Evolutionary conservation across 2,113 vertebrate species (phyloP).

Genomic region (Campylomormyrus tamandua): DNA sequence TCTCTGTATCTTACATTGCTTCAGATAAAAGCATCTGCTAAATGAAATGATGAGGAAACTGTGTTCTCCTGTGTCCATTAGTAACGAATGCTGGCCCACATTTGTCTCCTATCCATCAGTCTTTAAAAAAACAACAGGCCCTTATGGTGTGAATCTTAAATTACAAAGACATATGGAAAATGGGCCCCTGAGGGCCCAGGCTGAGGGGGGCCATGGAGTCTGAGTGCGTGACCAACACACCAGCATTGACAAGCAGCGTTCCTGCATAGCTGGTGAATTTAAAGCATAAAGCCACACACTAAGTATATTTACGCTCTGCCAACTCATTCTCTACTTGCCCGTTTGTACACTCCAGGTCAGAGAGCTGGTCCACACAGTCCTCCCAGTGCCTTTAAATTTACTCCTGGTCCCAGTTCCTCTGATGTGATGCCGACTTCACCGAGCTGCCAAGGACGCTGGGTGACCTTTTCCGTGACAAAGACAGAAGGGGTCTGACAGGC

Average conservation of each 20-base stretch:
- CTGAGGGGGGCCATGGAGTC: not conserved
- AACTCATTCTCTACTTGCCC: not conserved
- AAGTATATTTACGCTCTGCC: not conserved
- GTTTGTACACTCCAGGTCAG: not conserved
- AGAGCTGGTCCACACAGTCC: not conserved
- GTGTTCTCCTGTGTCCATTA: not conserved
- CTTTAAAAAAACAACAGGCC: not conserved
- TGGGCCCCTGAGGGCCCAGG: not conserved
- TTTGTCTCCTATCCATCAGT: not conserved
- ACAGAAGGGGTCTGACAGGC: not conserved
- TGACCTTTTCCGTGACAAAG: not conserved
- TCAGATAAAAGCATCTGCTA: not conserved
- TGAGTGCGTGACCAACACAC: not conserved
- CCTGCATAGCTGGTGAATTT: not conserved
- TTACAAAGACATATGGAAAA: not conserved
- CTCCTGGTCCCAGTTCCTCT: not conserved
- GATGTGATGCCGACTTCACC: not conserved
- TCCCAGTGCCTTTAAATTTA: not conserved
- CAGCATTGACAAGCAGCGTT: not conserved
- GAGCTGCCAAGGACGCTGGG: not conserved
- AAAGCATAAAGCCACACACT: not conserved
- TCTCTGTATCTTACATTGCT: not conserved
- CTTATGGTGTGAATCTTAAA: not conserved
- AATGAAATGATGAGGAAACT: not conserved
- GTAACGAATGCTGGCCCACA: not conserved